Evolutionary conservation across 2,888 invertebrate species (phyloP).

Genomic region (Coelinius sp.): DNA sequence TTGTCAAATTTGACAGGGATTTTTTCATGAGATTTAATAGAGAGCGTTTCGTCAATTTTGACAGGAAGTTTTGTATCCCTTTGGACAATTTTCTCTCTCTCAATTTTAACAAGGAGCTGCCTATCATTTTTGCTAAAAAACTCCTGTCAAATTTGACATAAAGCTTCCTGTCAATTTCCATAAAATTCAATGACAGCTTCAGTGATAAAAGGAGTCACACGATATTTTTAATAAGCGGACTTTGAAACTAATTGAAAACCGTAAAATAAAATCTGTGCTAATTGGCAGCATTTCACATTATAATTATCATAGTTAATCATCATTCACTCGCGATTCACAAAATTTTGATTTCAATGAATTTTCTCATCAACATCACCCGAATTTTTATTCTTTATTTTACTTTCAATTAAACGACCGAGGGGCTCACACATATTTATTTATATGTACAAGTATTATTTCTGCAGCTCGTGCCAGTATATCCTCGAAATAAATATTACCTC

Average conservation of each 20-base stretch:
- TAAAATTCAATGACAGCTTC: background rate
- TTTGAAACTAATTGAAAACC: background rate
- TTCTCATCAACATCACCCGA: conserved; percentile 12
- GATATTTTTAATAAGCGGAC: background rate
- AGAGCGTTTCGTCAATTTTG: no score
- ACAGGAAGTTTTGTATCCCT: no score
- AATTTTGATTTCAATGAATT: conserved; percentile 23
- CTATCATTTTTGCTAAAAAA: no score
- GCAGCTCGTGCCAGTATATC: conserved; percentile 22
- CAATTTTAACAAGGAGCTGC: no score
- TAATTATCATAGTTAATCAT: background rate
- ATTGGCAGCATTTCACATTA: conserved; percentile 34
- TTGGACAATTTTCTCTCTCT: no score
- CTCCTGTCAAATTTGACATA: no score
- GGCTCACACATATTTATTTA: background rate
- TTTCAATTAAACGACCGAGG: conserved; percentile 28
- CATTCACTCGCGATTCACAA: conserved; percentile 6
- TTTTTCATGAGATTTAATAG: no score
- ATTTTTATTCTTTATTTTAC: conserved; percentile 12
- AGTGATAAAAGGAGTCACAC: conserved; percentile 1
- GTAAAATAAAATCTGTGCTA: conserved; percentile 17
- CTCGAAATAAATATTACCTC: background rate
- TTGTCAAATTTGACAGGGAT: no score
- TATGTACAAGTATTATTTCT: conserved; percentile 26
- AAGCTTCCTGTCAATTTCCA: no score